A percentile compares a stretch with the other conserved stretches of the same genome.
These are phyloP conservation scores for Scomber japonicus DNA, from an alignment of 2,113 vertebrate species.

Conservation along the genomic window DNA sequence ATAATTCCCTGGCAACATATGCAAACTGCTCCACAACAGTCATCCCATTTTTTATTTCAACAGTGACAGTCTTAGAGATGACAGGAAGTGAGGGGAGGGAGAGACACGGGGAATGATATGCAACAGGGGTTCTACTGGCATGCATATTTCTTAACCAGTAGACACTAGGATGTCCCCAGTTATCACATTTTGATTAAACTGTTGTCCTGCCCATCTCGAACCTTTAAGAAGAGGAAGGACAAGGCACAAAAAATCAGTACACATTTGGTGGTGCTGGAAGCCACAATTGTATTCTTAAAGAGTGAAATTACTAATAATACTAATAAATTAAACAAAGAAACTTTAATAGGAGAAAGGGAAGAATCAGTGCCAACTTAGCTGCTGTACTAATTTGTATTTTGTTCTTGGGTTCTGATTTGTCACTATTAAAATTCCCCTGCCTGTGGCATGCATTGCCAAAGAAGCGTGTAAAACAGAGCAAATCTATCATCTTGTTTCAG, in stretches of 20 bases:
- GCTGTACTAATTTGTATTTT: neutral
- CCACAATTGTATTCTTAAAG: neutral
- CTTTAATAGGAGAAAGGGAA: neutral
- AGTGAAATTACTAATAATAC: neutral
- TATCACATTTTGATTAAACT: too few species aligned
- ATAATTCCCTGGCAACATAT: neutral
- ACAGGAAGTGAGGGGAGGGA: too few species aligned
- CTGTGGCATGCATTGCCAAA: too few species aligned
- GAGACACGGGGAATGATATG: too few species aligned
- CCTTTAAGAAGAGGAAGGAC: neutral
- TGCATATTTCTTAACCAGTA: too few species aligned
- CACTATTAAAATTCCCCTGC: neutral
- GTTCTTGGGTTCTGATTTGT: neutral
- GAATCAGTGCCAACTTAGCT: neutral
- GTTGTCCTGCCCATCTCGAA: neutral
- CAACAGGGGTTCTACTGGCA: too few species aligned
- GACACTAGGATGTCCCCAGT: too few species aligned
- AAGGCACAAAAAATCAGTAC: neutral
- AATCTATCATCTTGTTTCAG: constrained; percentile 40
- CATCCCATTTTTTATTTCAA: neutral
- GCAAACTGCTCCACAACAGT: neutral
- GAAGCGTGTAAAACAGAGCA: constrained; percentile 15
- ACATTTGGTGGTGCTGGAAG: neutral
- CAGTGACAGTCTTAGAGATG: too few species aligned
- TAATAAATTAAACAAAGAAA: neutral